Evolutionary conservation across 2,888 invertebrate genomes (phyloP).

Genomic region (Entomobrya proxima): DNA sequence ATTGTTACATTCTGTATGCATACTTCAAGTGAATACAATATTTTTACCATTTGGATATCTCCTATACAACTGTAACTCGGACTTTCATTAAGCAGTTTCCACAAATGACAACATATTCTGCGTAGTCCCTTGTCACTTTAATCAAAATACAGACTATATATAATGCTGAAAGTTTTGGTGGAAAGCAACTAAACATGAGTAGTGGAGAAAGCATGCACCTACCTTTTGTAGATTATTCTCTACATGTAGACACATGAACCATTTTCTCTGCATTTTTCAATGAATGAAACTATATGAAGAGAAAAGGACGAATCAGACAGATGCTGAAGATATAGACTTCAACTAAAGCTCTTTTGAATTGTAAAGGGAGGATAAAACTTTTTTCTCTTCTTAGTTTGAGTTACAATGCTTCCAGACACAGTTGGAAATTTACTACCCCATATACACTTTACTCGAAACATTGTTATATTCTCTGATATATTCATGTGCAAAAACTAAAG

Average conservation of each 20-base stretch:
- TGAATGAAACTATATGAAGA: conserved; percentile 44
- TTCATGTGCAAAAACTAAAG: neutral
- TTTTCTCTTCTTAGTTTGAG: neutral
- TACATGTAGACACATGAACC: neutral
- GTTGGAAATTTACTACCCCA: too few relatives aligned
- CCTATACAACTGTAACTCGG: too few relatives aligned
- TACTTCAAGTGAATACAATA: conserved; percentile 37
- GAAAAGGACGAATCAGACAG: neutral
- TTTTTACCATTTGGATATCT: neutral
- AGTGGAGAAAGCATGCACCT: too few relatives aligned
- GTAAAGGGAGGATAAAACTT: neutral
- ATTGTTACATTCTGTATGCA: conserved; percentile 12
- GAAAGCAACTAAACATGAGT: too few relatives aligned
- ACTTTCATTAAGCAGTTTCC: too few relatives aligned
- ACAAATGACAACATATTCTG: too few relatives aligned
- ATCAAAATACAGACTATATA: too few relatives aligned
- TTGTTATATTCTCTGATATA: neutral
- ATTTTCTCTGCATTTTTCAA: conserved; percentile 13
- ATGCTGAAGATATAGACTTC: conserved; percentile 5
- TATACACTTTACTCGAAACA: neutral
- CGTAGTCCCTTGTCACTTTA: too few relatives aligned
- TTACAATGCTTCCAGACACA: too few relatives aligned
- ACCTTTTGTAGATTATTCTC: neutral
- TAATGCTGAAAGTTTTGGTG: too few relatives aligned
- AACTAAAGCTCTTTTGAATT: neutral